phyloP scores from a whole-genome alignment of 2,113 vertebrate genomes.

The Carassius auratus region DNA sequence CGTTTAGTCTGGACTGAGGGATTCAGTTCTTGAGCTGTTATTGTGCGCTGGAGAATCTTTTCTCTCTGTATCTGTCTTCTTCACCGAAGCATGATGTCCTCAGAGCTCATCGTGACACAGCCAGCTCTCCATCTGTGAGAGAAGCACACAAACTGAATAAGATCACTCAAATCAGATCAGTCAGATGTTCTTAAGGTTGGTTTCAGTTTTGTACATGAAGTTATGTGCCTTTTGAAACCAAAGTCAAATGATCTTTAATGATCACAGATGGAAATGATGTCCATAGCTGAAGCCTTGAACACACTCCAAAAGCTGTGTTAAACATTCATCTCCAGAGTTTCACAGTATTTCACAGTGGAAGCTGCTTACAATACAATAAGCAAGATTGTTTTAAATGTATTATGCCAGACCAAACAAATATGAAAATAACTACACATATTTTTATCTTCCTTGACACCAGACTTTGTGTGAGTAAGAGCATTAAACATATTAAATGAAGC shows the following conservation, averaged over 20 bases:
- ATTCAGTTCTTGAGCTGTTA: neutral
- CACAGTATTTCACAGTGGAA: neutral
- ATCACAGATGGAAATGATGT: neutral
- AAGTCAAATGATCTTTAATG: neutral
- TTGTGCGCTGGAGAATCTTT: neutral
- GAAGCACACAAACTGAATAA: neutral
- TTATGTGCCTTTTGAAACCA: neutral
- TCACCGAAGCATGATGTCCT: neutral
- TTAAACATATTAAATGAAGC: slow-evolving; percentile 48
- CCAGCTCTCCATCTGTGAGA: neutral
- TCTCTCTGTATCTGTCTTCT: neutral
- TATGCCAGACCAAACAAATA: neutral
- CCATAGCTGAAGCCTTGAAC: neutral
- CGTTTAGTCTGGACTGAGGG: neutral
- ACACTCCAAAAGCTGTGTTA: neutral
- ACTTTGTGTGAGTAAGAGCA: slow-evolving; percentile 11
- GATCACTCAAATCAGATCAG: neutral
- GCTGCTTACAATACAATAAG: neutral
- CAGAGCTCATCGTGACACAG: neutral
- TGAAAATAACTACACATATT: neutral
- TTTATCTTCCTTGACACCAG: slow-evolving; percentile 11
- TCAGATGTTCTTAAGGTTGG: neutral
- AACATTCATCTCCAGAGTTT: neutral
- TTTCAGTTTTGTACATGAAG: neutral
- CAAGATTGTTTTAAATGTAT: neutral